These are phyloP conservation scores for Acanthornis magna DNA, from an alignment of 2,797 vertebrate species.

Conservation along the genomic window DNA sequence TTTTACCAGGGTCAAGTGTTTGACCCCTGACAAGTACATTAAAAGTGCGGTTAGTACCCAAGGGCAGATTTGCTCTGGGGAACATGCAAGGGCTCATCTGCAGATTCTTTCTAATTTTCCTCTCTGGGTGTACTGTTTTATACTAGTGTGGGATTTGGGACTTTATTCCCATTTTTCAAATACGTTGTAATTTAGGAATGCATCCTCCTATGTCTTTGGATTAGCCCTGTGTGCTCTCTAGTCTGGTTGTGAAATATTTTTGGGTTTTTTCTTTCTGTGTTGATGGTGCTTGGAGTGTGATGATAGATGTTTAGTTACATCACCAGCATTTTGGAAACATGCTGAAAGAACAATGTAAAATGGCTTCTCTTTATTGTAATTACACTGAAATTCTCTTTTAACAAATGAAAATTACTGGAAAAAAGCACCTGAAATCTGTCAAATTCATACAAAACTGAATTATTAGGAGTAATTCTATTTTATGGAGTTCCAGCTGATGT, in stretches of 20 bases:
- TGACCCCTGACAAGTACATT: not conserved
- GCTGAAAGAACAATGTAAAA: not conserved
- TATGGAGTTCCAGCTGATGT: not conserved
- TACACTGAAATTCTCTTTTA: not conserved
- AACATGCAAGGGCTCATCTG: not conserved
- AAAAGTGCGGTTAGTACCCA: not conserved
- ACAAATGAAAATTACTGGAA: not conserved
- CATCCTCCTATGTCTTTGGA: not conserved
- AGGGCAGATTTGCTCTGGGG: not conserved
- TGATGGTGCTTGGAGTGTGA: not conserved
- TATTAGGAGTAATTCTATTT: not conserved
- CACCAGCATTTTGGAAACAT: not conserved
- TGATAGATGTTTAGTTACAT: not conserved
- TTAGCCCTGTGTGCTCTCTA: not conserved
- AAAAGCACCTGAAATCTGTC: not conserved
- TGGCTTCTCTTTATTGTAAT: not conserved
- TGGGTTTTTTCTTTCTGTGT: not conserved
- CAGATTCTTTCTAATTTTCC: not conserved
- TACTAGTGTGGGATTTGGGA: not conserved
- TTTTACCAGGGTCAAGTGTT: not conserved
- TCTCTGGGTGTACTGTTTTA: not conserved
- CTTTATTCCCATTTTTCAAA: not conserved
- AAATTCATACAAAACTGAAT: not conserved
- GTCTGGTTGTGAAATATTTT: not conserved
- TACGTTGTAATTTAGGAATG: not conserved